Evolutionary conservation across 2,888 invertebrate species (phyloP).

Genomic region (Lasioglossum marginatum): DNA sequence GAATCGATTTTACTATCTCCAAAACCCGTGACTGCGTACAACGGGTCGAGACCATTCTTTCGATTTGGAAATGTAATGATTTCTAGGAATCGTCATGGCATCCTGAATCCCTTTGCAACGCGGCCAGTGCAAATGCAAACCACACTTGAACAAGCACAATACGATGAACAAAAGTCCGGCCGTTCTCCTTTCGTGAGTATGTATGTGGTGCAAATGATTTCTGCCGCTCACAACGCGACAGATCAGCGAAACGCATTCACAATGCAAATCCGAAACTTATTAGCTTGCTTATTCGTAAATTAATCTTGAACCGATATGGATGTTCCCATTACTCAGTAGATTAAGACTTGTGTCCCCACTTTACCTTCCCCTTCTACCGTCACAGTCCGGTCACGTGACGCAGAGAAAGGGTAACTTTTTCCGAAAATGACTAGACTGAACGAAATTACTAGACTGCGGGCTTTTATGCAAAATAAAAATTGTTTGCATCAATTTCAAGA

Average conservation of each 20-base stretch:
- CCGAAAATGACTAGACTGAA: no score
- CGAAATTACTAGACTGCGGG: no score
- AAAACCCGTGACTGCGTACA: conserved; percentile 47
- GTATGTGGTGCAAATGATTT: background rate
- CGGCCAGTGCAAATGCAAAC: conserved; percentile 5
- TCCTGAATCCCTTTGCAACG: conserved; percentile 9
- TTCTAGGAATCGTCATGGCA: background rate
- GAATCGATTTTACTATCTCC: conserved; percentile 35
- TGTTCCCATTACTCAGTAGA: no score
- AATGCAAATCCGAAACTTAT: background rate
- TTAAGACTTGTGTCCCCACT: no score
- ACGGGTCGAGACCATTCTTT: conserved; percentile 10
- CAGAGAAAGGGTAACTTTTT: no score
- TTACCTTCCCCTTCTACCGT: no score
- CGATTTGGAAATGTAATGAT: background rate
- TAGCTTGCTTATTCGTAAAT: background rate
- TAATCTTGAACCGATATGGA: background rate
- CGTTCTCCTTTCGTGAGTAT: conserved; percentile 4
- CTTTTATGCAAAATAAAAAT: no score
- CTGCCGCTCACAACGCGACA: background rate
- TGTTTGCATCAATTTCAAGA: no score
- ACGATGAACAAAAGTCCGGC: conserved; percentile 9
- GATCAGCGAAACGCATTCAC: background rate
- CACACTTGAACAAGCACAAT: conserved; percentile 3
- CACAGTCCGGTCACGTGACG: no score